Conservation (phyloP, 2,113 vertebrate species). For the Heterotilapia buettikoferi region DNA sequence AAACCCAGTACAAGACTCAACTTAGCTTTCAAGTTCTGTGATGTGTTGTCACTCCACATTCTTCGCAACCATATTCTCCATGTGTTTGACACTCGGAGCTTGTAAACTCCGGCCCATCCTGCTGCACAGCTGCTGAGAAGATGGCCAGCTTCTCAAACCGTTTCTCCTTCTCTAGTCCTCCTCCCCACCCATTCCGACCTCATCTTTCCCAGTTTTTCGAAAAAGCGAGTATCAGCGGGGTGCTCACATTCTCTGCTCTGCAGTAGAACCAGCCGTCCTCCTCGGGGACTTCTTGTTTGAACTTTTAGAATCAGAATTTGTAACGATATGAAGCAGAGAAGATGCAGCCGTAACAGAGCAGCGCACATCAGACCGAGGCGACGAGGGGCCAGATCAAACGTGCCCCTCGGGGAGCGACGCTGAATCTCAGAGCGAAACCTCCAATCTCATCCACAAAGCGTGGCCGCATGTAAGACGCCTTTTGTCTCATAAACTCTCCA, state of each 20-base stretch:
- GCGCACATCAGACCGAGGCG: not conserved
- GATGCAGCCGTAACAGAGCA: slow-evolving; percentile 24
- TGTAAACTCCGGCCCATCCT: not conserved
- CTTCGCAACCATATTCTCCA: not conserved
- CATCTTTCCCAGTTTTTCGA: slow-evolving; percentile 21
- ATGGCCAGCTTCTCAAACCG: slow-evolving; percentile 39
- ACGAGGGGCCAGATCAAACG: slow-evolving; percentile 43
- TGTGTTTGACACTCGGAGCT: slow-evolving; percentile 12
- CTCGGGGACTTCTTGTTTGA: slow-evolving; percentile 54
- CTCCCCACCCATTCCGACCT: not conserved
- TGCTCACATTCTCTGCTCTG: slow-evolving; percentile 22
- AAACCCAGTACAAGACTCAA: not conserved
- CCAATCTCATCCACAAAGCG: slow-evolving; percentile 3
- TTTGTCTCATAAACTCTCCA: slow-evolving; percentile 31
- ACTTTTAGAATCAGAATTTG: slow-evolving; percentile 61
- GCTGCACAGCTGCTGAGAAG: slow-evolving; percentile 55
- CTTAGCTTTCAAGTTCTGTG: not conserved
- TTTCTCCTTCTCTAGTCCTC: not conserved
- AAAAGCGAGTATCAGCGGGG: slow-evolving; percentile 22
- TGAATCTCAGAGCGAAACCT: slow-evolving; percentile 23
- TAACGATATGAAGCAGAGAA: slow-evolving; percentile 39
- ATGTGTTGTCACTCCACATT: not conserved
- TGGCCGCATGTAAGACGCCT: not conserved
- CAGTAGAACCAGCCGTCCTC: slow-evolving; percentile 40
- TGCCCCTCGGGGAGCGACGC: slow-evolving; percentile 24